Conservation (phyloP, 2,113 vertebrate species). For the Xiphophorus couchianus region DNA sequence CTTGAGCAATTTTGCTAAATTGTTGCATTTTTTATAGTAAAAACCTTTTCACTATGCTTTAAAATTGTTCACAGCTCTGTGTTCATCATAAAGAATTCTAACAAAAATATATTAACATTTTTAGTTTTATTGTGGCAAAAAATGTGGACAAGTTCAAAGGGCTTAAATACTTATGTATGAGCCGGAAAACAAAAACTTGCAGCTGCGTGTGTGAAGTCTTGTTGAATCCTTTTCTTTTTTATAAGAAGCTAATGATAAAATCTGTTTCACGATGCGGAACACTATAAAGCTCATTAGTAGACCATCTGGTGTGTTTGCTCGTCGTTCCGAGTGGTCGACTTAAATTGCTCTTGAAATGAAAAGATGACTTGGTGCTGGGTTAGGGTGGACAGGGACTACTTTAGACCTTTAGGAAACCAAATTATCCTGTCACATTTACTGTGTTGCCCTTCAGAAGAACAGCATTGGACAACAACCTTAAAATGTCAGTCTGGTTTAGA, state of each 20-base stretch:
- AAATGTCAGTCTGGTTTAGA: neutral
- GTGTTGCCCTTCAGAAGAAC: neutral
- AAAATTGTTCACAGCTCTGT: neutral
- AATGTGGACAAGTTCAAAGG: constrained; percentile 6
- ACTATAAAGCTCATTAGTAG: constrained; percentile 45
- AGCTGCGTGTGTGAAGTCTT: constrained; percentile 18
- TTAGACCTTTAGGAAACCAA: constrained; percentile 21
- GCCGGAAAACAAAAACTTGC: neutral
- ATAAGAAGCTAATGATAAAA: constrained; percentile 20
- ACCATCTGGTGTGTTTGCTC: constrained; percentile 49
- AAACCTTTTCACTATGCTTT: neutral
- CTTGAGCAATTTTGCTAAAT: too few relatives aligned
- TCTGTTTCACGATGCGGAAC: constrained; percentile 31
- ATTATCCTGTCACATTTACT: neutral
- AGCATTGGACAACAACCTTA: neutral
- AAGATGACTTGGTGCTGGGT: neutral
- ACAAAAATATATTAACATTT: neutral
- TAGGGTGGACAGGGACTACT: constrained; percentile 10
- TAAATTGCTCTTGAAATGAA: constrained; percentile 39
- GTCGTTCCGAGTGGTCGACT: constrained; percentile 28
- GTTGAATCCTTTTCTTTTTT: constrained; percentile 14
- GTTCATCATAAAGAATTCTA: neutral
- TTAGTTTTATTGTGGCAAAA: constrained; percentile 7
- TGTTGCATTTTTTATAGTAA: neutral
- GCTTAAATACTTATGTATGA: constrained; percentile 10